These are phyloP conservation scores for Chaunax sp. DNA, from an alignment of 2,797 vertebrate genomes.

Conservation along the genomic window DNA sequence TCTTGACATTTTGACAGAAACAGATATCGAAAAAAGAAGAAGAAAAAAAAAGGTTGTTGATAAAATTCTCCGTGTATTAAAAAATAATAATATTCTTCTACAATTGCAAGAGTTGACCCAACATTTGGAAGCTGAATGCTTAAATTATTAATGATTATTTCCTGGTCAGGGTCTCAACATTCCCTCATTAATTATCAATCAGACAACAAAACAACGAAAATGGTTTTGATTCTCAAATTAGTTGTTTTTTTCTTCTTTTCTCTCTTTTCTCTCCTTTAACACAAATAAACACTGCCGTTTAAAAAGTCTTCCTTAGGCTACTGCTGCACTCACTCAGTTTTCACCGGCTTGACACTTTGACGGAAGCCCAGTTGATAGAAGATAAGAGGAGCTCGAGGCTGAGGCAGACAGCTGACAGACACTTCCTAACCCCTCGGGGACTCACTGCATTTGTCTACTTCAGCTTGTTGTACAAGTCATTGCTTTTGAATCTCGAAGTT, in stretches of 20 bases:
- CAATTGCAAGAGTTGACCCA: too few relatives aligned
- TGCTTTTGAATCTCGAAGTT: constrained; percentile 66
- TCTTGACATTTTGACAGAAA: background rate
- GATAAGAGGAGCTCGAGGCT: constrained; percentile 58
- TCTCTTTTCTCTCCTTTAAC: constrained; percentile 22
- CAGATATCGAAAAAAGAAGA: too few relatives aligned
- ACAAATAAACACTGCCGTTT: constrained; percentile 38
- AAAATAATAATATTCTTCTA: too few relatives aligned
- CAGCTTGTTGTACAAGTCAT: constrained; percentile 64
- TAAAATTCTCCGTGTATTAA: too few relatives aligned
- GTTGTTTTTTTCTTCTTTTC: background rate
- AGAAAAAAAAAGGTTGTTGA: too few relatives aligned
- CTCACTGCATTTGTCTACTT: constrained; percentile 63
- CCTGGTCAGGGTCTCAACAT: background rate
- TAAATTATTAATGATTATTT: background rate
- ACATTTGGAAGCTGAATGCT: too few relatives aligned
- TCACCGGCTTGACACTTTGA: constrained; percentile 77
- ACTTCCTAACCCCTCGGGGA: constrained; percentile 65
- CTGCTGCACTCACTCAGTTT: constrained; percentile 36
- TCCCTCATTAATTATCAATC: constrained; percentile 2
- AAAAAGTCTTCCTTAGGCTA: constrained; percentile 55
- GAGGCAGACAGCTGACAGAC: constrained; percentile 69
- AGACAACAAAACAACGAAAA: background rate
- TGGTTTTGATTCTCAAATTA: background rate
- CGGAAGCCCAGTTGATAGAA: constrained; percentile 64